Percentiles rank a stretch among this genome's conserved stretches.
These are phyloP conservation scores for Lordiphosa collinella DNA, from an alignment of 1,140 invertebrate species.

Conservation along the genomic window DNA sequence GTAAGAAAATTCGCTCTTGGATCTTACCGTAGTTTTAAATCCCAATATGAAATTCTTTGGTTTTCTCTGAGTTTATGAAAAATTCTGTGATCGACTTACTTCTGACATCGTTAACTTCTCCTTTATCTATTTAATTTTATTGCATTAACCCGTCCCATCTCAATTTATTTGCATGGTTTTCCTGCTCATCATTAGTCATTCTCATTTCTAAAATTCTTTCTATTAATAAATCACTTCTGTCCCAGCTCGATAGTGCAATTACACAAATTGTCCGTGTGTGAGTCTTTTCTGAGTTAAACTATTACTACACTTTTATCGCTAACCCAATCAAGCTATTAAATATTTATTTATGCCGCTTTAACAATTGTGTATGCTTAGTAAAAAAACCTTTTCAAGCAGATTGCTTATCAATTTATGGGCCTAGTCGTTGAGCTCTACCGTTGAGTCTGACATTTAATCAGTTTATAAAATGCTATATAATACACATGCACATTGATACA, in stretches of 20 bases:
- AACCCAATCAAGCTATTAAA: conserved; percentile 29
- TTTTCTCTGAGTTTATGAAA: no score
- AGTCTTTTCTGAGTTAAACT: not conserved
- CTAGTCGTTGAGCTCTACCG: conserved; percentile 29
- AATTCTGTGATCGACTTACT: no score
- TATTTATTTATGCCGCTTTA: conserved; percentile 29
- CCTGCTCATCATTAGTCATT: conserved; percentile 8
- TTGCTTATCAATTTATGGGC: conserved; percentile 65
- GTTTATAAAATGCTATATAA: conserved; percentile 43
- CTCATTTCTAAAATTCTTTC: not conserved
- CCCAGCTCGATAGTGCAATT: conserved; percentile 24
- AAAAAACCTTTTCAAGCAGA: conserved; percentile 25
- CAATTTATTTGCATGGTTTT: conserved; percentile 1
- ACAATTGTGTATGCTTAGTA: conserved; percentile 31
- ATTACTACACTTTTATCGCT: conserved; percentile 55
- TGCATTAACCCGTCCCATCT: not conserved
- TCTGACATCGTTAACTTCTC: no score
- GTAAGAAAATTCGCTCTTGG: no score
- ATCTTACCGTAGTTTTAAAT: no score
- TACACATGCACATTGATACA: conserved; percentile 1
- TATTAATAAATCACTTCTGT: conserved; percentile 15
- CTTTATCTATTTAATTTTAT: not conserved
- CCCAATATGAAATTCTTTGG: no score
- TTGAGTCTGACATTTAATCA: conserved; percentile 55
- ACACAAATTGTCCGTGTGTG: conserved; percentile 9